Evolutionary conservation across 2,888 invertebrate species (phyloP).

Genomic region (Nomada fucata): DNA sequence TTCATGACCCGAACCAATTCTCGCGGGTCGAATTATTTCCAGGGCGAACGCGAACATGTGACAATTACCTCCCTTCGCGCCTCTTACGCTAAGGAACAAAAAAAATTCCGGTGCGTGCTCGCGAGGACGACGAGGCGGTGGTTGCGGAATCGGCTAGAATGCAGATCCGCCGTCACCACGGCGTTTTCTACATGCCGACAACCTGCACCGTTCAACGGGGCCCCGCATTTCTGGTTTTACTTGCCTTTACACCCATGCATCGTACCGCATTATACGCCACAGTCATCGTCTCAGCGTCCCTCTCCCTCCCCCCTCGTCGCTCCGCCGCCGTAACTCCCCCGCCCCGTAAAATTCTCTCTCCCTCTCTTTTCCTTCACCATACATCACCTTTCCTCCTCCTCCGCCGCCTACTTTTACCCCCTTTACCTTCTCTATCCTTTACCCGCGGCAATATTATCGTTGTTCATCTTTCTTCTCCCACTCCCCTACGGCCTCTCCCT

Average conservation of each 20-base stretch:
- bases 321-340: neutral
- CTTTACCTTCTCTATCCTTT: slow-evolving; percentile 7
- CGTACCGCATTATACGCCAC: slow-evolving; percentile 58
- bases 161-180: slow-evolving; percentile 53
- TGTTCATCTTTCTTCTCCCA: slow-evolving; percentile 11
- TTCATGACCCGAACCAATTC: neutral
- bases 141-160: slow-evolving; percentile 68
- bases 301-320: neutral
- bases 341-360: neutral
- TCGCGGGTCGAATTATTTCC: neutral
- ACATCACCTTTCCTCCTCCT: slow-evolving; percentile 23
- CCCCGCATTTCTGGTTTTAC: slow-evolving; percentile 69
- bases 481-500: slow-evolving; percentile 15
- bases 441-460: neutral
- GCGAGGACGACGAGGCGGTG: slow-evolving; percentile 57
- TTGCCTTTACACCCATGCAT: slow-evolving; percentile 61
- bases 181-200: slow-evolving; percentile 64
- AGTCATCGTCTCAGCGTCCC: slow-evolving; percentile 53
- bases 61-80: slow-evolving; percentile 23
- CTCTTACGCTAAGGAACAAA: neutral
- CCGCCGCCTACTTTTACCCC: slow-evolving; percentile 33
- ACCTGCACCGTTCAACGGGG: slow-evolving; percentile 52
- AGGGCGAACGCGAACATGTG: neutral
- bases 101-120: slow-evolving; percentile 24
- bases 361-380: neutral